Base-by-base conservation (phyloP, 30 jellyfish, hydroid and myxozoan genomes). In the Cassiopea xamachana region DNA sequence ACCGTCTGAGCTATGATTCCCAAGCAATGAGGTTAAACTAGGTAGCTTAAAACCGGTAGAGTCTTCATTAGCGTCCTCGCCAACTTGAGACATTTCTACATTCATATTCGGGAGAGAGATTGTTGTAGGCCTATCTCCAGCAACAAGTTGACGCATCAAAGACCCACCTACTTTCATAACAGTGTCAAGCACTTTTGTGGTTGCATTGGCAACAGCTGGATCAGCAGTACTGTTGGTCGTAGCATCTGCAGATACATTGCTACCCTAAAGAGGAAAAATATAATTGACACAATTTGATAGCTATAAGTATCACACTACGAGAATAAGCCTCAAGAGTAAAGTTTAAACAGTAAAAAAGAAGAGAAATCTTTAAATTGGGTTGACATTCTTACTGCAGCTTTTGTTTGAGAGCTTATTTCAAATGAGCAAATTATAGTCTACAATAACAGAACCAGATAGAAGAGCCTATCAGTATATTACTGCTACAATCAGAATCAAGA, bases 111-210 rank as follows among this genome's bases (percentile, higher is more conserved):
- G 93, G 69, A 83, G 86, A 6, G 88, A 48, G 79, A 94, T 73
- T n/a, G 68, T 77, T 43, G 95, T 87, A 15, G 97, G 97, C 90
- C 72, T 85, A 67, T 94, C 98, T 1, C 98, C 98, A 1, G 97
- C 98, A n/a, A 95, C 98, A 89, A 95, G 62, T 76, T 95, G 99
- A 0, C 99, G 98, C 92, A 90, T 47, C 19, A 91, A 77, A 14
- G 99, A 91, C 6, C 99, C 98, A 69, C 99, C 99, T 43, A 95
- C 93, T 68, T 87, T 95, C 62, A 87, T 75, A 46, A 95, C 91
- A n/a, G 99, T 95, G 77, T 87, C 97, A 39, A 92, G 71, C 5
- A 90, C 90, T 60, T 90, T 95, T 73, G 91, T 78, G 15, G 84
- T 89, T 59, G 98, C 90, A 16, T 71, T 77, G 51, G 94, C 91